Conservation (phyloP, 2,113 vertebrate genomes). For the Nycticebus coucang region DNA sequence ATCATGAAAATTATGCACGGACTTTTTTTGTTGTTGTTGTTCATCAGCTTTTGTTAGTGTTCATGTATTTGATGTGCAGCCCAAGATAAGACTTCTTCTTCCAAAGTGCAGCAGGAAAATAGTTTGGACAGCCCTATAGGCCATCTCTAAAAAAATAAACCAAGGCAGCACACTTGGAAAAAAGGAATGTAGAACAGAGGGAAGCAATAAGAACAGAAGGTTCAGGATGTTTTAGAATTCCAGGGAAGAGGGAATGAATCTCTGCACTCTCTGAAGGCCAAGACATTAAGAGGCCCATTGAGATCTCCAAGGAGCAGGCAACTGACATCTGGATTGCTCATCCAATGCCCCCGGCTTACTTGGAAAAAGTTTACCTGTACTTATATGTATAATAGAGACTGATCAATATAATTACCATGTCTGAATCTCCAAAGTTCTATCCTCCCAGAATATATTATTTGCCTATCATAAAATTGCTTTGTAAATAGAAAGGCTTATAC, state of each 20-base stretch:
- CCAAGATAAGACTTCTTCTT: too few relatives aligned
- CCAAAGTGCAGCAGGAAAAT: too few relatives aligned
- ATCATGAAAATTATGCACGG: too few relatives aligned
- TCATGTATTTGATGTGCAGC: too few relatives aligned
- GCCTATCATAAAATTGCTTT: not conserved
- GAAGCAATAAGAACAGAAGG: not conserved
- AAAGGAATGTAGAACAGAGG: not conserved
- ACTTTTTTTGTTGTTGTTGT: too few relatives aligned
- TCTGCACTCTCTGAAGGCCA: not conserved
- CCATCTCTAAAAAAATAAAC: not conserved
- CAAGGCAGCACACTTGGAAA: not conserved
- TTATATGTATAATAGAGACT: not conserved
- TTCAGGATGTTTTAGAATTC: not conserved
- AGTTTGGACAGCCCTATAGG: too few relatives aligned
- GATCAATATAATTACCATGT: not conserved
- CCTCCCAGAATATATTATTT: not conserved
- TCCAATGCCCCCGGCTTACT: fast-evolving
- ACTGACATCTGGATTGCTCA: not conserved
- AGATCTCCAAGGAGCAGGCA: not conserved
- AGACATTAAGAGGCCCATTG: not conserved
- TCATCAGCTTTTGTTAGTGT: too few relatives aligned
- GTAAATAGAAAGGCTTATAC: not conserved
- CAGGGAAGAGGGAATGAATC: too few relatives aligned
- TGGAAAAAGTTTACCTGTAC: not conserved
- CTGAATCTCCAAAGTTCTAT: not conserved